Evolutionary conservation across 2,888 invertebrate species (phyloP).

Genomic region (Cheilosia vernalis): DNA sequence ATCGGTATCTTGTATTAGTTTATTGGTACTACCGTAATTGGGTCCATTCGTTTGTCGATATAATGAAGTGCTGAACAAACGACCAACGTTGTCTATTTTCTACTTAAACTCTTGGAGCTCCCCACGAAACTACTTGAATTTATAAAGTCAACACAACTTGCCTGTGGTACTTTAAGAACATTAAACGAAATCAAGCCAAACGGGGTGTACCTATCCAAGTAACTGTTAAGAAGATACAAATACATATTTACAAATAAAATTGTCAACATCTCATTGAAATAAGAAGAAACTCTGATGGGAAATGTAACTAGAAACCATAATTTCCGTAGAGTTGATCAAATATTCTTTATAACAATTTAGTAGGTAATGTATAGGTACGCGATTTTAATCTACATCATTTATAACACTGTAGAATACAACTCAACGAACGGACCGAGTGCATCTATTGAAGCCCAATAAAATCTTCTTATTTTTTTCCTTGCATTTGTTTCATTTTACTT

Average conservation of each 20-base stretch:
- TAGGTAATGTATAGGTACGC: neutral
- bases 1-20: constrained; percentile 17
- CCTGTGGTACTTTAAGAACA: neutral
- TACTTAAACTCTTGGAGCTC: neutral
- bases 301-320: neutral
- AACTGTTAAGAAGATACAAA: neutral
- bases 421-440: constrained; percentile 27
- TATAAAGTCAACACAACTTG: neutral
- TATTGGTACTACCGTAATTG: constrained; percentile 8
- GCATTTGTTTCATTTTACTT: constrained; percentile 8
- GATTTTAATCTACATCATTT: neutral
- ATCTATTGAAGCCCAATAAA: constrained; percentile 8
- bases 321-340: neutral
- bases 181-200: neutral
- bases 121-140: neutral
- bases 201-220: neutral
- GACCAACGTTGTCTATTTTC: neutral
- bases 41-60: constrained; percentile 18
- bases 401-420: neutral
- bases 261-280: neutral
- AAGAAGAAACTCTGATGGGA: neutral
- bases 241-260: neutral
- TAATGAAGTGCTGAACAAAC: neutral
- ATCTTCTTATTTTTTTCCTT: neutral
- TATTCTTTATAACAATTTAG: neutral